These are phyloP conservation scores for Chelmon rostratus DNA, from an alignment of 2,797 vertebrate genomes.

Conservation along the genomic window DNA sequence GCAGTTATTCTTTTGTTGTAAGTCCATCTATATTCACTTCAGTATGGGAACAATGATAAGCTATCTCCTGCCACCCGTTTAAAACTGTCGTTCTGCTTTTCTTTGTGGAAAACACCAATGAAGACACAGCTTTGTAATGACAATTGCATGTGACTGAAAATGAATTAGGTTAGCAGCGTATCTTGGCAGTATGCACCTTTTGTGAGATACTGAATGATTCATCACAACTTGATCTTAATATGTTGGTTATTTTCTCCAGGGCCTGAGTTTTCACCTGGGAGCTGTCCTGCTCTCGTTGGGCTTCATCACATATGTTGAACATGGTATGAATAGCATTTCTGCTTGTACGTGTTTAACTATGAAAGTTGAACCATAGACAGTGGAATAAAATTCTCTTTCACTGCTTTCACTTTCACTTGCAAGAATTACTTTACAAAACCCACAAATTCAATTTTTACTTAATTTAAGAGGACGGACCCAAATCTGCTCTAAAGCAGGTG, in stretches of 20 bases:
- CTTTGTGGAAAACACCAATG: neutral
- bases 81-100: neutral
- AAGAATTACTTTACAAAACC: neutral
- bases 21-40: neutral
- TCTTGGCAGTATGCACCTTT: neutral
- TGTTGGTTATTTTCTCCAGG: constrained; percentile 77
- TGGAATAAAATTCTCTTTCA: neutral
- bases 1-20: neutral
- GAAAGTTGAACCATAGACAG: neutral
- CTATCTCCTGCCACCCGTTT: neutral
- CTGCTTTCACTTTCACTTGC: neutral
- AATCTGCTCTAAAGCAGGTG: no score
- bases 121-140: neutral
- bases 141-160: neutral
- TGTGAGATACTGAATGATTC: neutral
- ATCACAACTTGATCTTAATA: neutral
- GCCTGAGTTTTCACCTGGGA: constrained; percentile 94
- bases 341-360: neutral
- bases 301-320: constrained; percentile 94
- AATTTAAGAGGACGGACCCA: neutral
- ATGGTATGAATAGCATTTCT: constrained; percentile 80
- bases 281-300: constrained; percentile 92
- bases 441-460: neutral
- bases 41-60: neutral
- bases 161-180: neutral